Base-by-base conservation (phyloP, 2,888 invertebrate species). In the Hetaerina titia region DNA sequence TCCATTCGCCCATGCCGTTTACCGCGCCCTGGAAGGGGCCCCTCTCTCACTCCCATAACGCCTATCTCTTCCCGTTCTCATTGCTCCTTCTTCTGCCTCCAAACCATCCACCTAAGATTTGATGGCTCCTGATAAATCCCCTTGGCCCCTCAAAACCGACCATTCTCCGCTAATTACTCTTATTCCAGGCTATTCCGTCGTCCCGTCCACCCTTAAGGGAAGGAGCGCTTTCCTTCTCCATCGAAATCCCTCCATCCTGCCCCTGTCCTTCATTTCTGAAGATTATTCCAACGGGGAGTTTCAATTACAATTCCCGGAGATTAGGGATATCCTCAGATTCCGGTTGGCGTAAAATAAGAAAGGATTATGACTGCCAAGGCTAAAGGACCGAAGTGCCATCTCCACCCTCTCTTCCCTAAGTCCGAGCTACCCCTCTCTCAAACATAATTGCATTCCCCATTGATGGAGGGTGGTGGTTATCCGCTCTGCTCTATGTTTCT, bases 221-320 rank as follows among this genome's bases (percentile, higher is more conserved):
- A 45, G 2, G 45, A 45, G 81, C 81, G 25, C 31, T 25, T 22
- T 31, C 81, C 81, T 81, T 0, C 81, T 6, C 81, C 31, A 8
- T 31, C 25, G 25, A 31, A 31, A 81, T 31, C 19, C 57, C 56
- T 69, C 56, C 69, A 45, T n/a, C 69, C n/a, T 45, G 8, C 31
- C 90, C 90, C 45, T 19, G 63, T 15, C 63, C 92, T 63, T 64
- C 92, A 63, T 92, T 56, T 56, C 92, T 56, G 92, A 74, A 92
- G 92, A 92, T 92, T 74, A 92, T 92, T 92, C 92, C 92, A 69
- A 69, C 92, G 56, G 69, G 74, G 31, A 92, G 92, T 92, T 92
- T 92, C 92, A 92, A 92, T 92, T 92, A 92, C 92, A 31, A 92
- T 92, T 92, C 74, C 56, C 92, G 69, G 92, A 92, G 92, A 92